Evolutionary conservation across 2,888 invertebrate genomes (phyloP).

Genomic region (Thecocarcelia acutangulata): DNA sequence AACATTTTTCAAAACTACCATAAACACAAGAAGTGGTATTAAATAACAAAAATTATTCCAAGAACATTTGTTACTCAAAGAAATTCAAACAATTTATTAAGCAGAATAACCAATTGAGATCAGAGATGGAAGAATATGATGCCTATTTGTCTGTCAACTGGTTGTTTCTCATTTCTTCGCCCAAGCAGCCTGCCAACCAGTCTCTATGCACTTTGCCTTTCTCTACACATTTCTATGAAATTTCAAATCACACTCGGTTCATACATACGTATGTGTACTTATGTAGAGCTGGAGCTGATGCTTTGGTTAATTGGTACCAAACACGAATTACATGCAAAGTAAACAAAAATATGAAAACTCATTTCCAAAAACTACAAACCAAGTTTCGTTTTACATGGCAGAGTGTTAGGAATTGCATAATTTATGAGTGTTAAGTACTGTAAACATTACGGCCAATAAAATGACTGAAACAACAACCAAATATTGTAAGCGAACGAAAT

Average conservation of each 20-base stretch:
- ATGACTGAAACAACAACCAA: constrained; percentile 10
- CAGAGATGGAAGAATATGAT: constrained; percentile 25
- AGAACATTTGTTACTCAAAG: constrained; percentile 25
- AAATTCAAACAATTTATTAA: constrained; percentile 38
- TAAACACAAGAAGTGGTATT: constrained; percentile 49
- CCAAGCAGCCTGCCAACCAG: constrained; percentile 51
- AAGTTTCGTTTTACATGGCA: constrained; percentile 56
- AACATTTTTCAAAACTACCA: constrained; percentile 53
- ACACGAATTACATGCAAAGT: constrained; percentile 42
- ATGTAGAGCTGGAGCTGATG: constrained; percentile 36
- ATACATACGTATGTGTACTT: neutral
- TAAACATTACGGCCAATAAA: constrained; percentile 59
- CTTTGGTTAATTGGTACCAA: constrained; percentile 59
- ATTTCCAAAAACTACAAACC: constrained; percentile 57
- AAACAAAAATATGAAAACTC: constrained; percentile 47
- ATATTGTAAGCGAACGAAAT: constrained; percentile 59
- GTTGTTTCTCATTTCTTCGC: neutral
- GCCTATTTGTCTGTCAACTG: constrained; percentile 67
- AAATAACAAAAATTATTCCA: constrained; percentile 44
- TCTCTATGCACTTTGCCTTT: constrained; percentile 40
- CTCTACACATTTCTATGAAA: constrained; percentile 54
- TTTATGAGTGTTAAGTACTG: constrained; percentile 63
- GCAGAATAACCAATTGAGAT: constrained; percentile 36
- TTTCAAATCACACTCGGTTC: constrained; percentile 45
- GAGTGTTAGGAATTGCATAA: constrained; percentile 61